Percentiles rank a stretch among this genome's conserved stretches.
phyloP scores from a whole-genome alignment of 1,140 invertebrate genomes.

The Pogonomyrmex californicus region DNA sequence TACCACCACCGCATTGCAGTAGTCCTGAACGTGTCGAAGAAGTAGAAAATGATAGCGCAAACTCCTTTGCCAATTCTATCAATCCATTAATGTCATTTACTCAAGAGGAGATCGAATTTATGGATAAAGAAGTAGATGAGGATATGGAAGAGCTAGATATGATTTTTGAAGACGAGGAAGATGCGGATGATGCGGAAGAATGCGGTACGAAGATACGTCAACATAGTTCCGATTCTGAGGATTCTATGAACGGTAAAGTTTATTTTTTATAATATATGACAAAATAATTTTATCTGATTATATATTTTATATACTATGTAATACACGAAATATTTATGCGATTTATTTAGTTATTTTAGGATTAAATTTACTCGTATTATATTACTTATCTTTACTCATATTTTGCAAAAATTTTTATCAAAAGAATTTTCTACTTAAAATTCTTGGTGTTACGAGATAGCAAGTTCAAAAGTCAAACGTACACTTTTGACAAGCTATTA shows the following conservation, averaged over 20 bases:
- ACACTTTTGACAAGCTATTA: neutral
- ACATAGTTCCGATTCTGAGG: neutral
- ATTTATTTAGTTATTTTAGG: too few species aligned
- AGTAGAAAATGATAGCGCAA: slow-evolving; percentile 83
- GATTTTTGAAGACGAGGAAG: slow-evolving; percentile 70
- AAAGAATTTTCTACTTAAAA: neutral
- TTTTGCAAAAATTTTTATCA: neutral
- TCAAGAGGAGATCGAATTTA: slow-evolving; percentile 95
- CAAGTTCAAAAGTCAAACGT: neutral
- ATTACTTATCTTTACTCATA: too few species aligned
- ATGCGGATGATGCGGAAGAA: slow-evolving; percentile 55
- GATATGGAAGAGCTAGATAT: slow-evolving; percentile 86
- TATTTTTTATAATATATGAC: neutral
- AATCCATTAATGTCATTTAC: slow-evolving; percentile 96
- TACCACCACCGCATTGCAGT: slow-evolving; percentile 94
- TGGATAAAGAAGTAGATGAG: slow-evolving; percentile 95
- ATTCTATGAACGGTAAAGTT: slow-evolving; percentile 60
- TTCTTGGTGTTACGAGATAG: neutral
- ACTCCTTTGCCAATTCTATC: slow-evolving; percentile 93
- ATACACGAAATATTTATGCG: neutral
- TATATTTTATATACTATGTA: slow-evolving; percentile 10
- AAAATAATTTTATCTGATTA: neutral
- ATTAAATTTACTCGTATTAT: too few species aligned
- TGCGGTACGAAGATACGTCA: slow-evolving; percentile 28
- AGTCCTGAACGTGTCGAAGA: slow-evolving; percentile 90